phyloP scores from a whole-genome alignment of 1,140 invertebrate species.

The Drosophila ercepeae region DNA sequence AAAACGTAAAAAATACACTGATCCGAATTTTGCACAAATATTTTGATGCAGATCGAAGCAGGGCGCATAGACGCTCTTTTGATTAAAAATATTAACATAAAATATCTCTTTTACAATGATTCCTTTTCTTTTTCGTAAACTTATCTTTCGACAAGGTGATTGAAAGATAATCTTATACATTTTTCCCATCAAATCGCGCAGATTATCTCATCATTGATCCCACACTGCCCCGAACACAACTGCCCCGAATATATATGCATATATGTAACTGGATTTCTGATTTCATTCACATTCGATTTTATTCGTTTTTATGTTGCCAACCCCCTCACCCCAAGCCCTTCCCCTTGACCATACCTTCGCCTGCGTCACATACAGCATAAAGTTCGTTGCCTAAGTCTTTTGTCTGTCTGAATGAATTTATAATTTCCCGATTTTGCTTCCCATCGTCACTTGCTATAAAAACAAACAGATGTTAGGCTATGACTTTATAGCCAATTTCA shows the following conservation, averaged over 20 bases:
- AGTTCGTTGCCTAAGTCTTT: conserved; percentile 78
- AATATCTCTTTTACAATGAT: too few species aligned
- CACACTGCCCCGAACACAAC: conserved; percentile 24
- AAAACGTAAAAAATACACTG: too few species aligned
- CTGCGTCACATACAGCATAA: conserved; percentile 16
- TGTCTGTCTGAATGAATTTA: conserved; percentile 66
- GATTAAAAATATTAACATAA: too few species aligned
- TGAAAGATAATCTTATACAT: not conserved
- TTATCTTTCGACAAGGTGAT: not conserved
- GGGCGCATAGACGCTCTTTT: too few species aligned
- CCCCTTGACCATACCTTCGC: conserved; percentile 14
- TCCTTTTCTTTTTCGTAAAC: conserved; percentile 16
- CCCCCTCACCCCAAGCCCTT: not conserved
- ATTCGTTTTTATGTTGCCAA: conserved; percentile 15
- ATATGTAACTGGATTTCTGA: conserved; percentile 35
- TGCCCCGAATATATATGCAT: conserved; percentile 7
- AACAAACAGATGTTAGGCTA: conserved; percentile 28
- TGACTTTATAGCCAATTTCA: conserved; percentile 33
- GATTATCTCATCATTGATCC: conserved; percentile 41
- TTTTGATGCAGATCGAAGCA: too few species aligned
- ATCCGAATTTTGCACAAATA: too few species aligned
- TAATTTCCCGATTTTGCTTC: conserved; percentile 48
- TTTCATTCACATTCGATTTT: conserved; percentile 33
- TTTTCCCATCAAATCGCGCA: conserved; percentile 2
- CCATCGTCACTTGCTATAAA: conserved; percentile 41